Evolutionary conservation across 2,113 vertebrate species (phyloP), one percentile per base, ranked within the genome.

Genomic region (Zapornia atra): DNA sequence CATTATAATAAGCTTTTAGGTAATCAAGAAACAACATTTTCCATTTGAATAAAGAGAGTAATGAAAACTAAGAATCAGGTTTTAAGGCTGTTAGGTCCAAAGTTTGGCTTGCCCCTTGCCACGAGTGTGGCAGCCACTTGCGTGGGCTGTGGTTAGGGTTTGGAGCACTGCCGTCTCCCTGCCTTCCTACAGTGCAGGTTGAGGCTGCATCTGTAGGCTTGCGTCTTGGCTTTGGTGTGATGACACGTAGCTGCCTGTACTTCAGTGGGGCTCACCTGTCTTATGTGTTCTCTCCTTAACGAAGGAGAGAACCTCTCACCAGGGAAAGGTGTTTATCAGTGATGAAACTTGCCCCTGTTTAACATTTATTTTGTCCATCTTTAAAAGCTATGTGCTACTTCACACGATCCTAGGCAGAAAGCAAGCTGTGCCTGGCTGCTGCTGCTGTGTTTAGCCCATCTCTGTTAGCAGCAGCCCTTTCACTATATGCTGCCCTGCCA

Each of bases 391-490:
- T 15, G 26, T 11, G 1, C 15, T 46, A 2, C n/a, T 46, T 66
- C 15, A n/a, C 7, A 29, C 29, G 15, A 19, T 17, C 18, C 26
- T 12, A 20, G 34, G 29, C 40, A 33, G 18, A 21, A 25, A 5
- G 9, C 4, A 57, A 36, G 26, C 13, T 18, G 25, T 20, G 9
- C 29, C 12, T 11, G 11, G 4, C 1, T 4, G 4, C 3, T 4
- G 3, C 3, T 5, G 12, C 22, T 46, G 46, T 13, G 12, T 25
- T 64, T 19, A 24, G 11, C 34, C 4, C 24, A 0, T 7, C 36
- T 51, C 22, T 28, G 28, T 17, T 17, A 15, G 57, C 24, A 21
- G 48, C 48, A 48, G 44, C 44, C 44, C 44, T 46, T 46, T 18
- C 44, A 46, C 44, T 46, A 8, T 46, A 18, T 5, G 1, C 22